Evolutionary conservation across 2,888 invertebrate species (phyloP).

Genomic region (Nemoura dubitans): DNA sequence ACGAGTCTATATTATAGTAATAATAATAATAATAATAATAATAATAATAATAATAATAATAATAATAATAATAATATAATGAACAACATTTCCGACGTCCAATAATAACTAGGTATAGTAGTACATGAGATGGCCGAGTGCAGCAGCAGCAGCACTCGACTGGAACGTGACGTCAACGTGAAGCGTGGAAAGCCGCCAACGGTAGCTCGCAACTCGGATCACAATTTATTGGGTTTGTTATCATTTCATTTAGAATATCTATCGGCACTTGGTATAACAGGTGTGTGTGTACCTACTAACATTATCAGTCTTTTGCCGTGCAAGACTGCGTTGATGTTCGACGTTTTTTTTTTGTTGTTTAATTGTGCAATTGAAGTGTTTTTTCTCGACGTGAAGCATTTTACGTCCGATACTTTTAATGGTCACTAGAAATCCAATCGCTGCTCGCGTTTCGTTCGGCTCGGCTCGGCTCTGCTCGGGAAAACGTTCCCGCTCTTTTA

Average conservation of each 20-base stretch:
- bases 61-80: too few species aligned
- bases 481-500: too few species aligned
- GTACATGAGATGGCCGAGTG: too few species aligned
- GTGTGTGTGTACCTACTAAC: conserved; percentile 12
- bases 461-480: background rate
- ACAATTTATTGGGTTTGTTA: background rate
- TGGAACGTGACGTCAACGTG: too few species aligned
- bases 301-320: conserved; percentile 7
- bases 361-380: background rate
- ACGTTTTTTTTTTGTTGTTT: too few species aligned
- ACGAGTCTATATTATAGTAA: background rate
- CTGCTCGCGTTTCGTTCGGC: background rate
- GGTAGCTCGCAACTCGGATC: too few species aligned
- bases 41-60: too few species aligned
- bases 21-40: too few species aligned
- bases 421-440: background rate
- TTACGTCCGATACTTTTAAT: background rate
- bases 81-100: background rate
- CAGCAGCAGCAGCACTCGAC: too few species aligned
- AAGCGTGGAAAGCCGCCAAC: too few species aligned
- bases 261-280: conserved; percentile 2
- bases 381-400: background rate
- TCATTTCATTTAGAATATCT: background rate
- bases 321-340: background rate
- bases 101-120: too few species aligned